Conservation (phyloP, 2,888 invertebrate genomes). For the Trypoxylon attenuatum region DNA sequence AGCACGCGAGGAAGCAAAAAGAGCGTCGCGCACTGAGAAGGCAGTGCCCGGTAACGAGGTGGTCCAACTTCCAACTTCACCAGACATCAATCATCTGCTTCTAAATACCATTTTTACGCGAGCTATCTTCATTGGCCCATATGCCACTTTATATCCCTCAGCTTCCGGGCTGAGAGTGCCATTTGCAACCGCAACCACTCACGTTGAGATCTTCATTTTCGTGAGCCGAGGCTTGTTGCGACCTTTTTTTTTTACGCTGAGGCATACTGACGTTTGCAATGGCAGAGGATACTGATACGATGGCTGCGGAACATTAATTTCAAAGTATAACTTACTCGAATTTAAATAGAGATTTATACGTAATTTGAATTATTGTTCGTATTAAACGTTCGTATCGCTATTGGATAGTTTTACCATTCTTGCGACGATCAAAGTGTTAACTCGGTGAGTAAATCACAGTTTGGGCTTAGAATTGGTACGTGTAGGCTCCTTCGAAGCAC, state of each 20-base stretch:
- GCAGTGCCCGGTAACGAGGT: conserved; percentile 47
- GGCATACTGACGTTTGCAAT: background rate
- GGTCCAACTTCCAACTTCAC: conserved; percentile 36
- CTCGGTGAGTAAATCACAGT: no score
- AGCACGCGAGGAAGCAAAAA: conserved; percentile 6
- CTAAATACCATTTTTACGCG: conserved; percentile 50
- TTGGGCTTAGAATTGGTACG: no score
- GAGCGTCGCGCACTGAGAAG: conserved; percentile 22
- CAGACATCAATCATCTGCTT: conserved; percentile 48
- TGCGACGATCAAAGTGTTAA: no score
- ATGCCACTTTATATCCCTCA: background rate
- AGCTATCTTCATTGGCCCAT: conserved; percentile 39
- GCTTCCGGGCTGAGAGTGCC: background rate
- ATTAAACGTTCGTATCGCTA: no score
- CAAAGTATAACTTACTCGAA: no score
- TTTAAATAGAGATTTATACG: no score
- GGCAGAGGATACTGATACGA: no score
- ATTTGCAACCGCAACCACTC: background rate
- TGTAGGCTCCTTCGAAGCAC: no score
- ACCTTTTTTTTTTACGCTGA: background rate
- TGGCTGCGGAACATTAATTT: no score
- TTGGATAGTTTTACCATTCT: no score
- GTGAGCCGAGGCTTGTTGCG: background rate
- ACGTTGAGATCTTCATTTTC: background rate
- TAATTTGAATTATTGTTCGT: no score